A percentile compares a stretch with the other conserved stretches of the same genome.
phyloP scores from a whole-genome alignment of 2,113 vertebrate genomes.

The Arenaria interpres region DNA sequence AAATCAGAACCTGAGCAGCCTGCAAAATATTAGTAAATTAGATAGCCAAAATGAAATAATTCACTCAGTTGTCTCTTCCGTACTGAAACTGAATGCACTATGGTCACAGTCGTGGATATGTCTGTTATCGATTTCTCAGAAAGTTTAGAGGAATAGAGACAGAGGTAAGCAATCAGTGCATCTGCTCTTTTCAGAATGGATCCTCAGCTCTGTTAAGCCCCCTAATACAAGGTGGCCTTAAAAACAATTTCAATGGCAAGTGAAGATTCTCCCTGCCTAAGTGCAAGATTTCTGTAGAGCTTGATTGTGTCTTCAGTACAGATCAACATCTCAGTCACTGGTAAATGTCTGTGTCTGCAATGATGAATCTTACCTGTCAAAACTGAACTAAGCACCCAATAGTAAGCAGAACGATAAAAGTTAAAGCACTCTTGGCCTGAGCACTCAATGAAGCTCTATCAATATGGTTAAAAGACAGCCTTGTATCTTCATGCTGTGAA shows the following conservation, averaged over 20 bases:
- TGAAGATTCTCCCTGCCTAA: background rate
- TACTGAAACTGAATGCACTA: background rate
- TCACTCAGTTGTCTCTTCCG: background rate
- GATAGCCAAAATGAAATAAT: background rate
- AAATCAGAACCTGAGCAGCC: background rate
- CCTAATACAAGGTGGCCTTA: background rate
- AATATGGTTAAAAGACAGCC: background rate
- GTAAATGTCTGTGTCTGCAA: background rate
- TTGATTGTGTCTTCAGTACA: background rate
- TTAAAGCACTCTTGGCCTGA: background rate
- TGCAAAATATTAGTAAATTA: background rate
- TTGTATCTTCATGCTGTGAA: background rate
- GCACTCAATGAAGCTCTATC: background rate
- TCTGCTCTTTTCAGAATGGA: background rate
- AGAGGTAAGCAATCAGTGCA: background rate
- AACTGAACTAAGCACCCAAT: background rate
- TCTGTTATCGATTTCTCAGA: background rate
- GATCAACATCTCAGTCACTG: background rate
- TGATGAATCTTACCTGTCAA: background rate
- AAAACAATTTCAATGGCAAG: background rate
- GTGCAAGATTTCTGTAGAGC: background rate
- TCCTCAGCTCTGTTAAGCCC: background rate
- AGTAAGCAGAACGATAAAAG: background rate
- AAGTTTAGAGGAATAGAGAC: background rate
- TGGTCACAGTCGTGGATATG: background rate